Evolutionary conservation across 2,888 invertebrate species (phyloP).

Genomic region (Eutolmus rufibarbis): DNA sequence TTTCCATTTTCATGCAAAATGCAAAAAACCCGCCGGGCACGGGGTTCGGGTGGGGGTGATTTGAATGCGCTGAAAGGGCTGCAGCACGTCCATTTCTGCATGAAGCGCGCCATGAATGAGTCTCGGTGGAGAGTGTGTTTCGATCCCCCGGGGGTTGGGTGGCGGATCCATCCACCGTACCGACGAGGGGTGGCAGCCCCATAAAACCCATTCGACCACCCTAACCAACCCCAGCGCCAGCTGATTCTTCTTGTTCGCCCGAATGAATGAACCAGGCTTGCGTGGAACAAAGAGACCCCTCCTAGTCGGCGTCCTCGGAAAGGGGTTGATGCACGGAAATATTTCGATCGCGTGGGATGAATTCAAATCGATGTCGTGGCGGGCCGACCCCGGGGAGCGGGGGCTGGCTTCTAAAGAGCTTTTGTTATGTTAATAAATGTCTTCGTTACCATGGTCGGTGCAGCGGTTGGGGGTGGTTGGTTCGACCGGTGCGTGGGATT

Average conservation of each 20-base stretch:
- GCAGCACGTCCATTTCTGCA: slow-evolving; percentile 37
- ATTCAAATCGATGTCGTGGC: slow-evolving; percentile 35
- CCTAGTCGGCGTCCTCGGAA: not conserved
- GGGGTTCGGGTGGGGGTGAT: not conserved
- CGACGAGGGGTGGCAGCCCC: not conserved
- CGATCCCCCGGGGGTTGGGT: not conserved
- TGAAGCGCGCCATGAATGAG: slow-evolving; percentile 38
- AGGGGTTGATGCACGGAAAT: slow-evolving; percentile 40
- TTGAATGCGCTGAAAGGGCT: slow-evolving; percentile 38
- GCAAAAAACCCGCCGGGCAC: not conserved
- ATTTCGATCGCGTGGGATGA: slow-evolving; percentile 33
- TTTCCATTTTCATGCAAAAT: slow-evolving; percentile 35
- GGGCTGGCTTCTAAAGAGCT: not conserved
- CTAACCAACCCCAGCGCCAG: not conserved
- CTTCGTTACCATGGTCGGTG: slow-evolving; percentile 28
- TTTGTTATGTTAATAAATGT: slow-evolving; percentile 39
- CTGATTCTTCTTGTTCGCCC: not conserved
- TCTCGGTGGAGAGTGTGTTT: slow-evolving; percentile 7
- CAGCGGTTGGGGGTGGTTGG: not conserved
- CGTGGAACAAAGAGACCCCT: slow-evolving; percentile 20
- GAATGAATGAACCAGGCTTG: slow-evolving; percentile 31
- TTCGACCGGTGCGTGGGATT: slow-evolving; percentile 12
- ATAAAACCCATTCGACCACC: not conserved
- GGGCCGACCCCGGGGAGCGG: not conserved
- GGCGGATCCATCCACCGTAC: not conserved